phyloP scores from a whole-genome alignment of 2,888 invertebrate genomes.

The Apoderus coryli region DNA sequence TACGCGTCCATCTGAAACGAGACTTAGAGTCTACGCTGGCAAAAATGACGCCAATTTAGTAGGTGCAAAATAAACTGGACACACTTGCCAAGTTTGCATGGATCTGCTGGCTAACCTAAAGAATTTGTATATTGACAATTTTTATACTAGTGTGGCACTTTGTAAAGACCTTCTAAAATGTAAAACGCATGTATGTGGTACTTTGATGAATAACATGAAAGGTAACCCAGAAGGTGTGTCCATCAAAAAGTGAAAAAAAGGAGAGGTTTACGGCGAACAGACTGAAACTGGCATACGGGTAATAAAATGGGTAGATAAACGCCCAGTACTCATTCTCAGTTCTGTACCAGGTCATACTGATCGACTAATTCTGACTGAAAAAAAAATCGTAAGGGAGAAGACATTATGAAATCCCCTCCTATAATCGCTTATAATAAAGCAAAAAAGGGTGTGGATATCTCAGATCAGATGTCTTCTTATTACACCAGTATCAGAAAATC shows the following conservation, averaged over 20 bases:
- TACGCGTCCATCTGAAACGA: no score
- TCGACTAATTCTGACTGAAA: slow-evolving; percentile 8
- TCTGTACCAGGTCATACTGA: slow-evolving; percentile 11
- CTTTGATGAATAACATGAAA: slow-evolving; percentile 10
- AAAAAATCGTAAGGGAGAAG: slow-evolving; percentile 12
- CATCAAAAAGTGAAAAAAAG: no score
- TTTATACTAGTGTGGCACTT: slow-evolving; percentile 12
- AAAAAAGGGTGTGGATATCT: slow-evolving; percentile 12
- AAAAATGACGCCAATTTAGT: no score
- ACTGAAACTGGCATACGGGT: slow-evolving; percentile 11
- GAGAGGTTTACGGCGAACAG: slow-evolving; percentile 12
- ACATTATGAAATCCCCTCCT: slow-evolving; percentile 12
- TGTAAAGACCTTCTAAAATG: slow-evolving; percentile 10
- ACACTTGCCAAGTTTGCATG: slow-evolving; percentile 6
- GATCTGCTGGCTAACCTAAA: neutral
- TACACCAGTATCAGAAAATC: slow-evolving; percentile 7
- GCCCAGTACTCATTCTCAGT: slow-evolving; percentile 12
- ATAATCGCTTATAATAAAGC: slow-evolving; percentile 13
- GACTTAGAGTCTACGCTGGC: no score
- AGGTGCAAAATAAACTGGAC: no score
- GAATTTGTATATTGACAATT: slow-evolving; percentile 7
- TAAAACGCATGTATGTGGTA: slow-evolving; percentile 11
- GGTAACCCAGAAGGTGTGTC: slow-evolving; percentile 8
- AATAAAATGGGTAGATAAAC: slow-evolving; percentile 13
- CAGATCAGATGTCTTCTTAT: slow-evolving; percentile 11